Conservation (phyloP, 2,888 invertebrate species). For the Acanthosepion esculentum region DNA sequence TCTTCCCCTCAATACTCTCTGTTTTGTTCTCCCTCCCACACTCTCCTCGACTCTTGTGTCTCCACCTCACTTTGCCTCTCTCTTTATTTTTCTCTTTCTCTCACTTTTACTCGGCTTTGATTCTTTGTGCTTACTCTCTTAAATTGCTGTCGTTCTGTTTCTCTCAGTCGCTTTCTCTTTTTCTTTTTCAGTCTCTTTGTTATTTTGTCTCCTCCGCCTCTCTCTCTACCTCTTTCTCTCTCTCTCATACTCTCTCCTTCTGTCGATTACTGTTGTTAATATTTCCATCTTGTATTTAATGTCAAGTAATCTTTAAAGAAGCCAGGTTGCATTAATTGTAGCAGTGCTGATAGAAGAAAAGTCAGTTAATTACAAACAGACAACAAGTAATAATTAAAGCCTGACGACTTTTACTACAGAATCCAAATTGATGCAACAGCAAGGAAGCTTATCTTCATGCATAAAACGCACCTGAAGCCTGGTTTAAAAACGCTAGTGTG, state of each 20-base stretch:
- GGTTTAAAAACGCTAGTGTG: too few species aligned
- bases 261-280: not conserved
- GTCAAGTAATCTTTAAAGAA: too few species aligned
- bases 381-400: too few species aligned
- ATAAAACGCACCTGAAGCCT: too few species aligned
- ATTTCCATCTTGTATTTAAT: too few species aligned
- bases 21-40: not conserved
- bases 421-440: too few species aligned
- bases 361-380: too few species aligned
- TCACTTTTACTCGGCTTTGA: not conserved
- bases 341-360: too few species aligned
- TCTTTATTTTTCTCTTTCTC: not conserved
- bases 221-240: not conserved
- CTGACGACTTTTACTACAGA: too few species aligned
- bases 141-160: not conserved
- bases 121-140: not conserved
- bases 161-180: not conserved
- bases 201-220: not conserved
- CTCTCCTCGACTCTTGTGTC: too few species aligned
- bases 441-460: too few species aligned
- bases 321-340: too few species aligned
- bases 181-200: not conserved
- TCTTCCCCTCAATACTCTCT: not conserved
- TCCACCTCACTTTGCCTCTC: not conserved
- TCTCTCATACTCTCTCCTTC: not conserved